These are phyloP conservation scores for Leptatherina wallacei DNA, from an alignment of 2,797 vertebrate species.

Conservation along the genomic window DNA sequence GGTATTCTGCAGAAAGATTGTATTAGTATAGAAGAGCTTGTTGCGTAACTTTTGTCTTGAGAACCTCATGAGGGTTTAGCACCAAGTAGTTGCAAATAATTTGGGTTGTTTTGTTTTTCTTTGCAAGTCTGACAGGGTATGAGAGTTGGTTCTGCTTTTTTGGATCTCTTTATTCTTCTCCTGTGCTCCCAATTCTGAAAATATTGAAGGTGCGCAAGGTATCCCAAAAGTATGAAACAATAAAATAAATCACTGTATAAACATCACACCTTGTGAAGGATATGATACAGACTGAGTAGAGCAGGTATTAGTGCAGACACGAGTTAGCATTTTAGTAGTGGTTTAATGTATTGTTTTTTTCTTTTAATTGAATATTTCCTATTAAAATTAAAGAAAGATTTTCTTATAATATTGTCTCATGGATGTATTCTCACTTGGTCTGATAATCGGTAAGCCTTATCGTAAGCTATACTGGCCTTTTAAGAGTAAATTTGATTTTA, in stretches of 20 bases:
- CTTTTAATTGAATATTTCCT: too few relatives aligned
- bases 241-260: too few relatives aligned
- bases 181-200: not conserved
- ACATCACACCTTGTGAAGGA: not conserved
- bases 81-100: not conserved
- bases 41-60: not conserved
- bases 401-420: not conserved
- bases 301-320: not conserved
- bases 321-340: not conserved
- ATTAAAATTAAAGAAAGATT: not conserved
- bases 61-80: not conserved
- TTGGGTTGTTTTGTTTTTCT: not conserved
- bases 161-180: not conserved
- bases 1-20: conserved; percentile 73
- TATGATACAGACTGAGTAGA: not conserved
- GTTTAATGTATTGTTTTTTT: not conserved
- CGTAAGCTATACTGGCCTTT: conserved; percentile 21
- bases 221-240: not conserved
- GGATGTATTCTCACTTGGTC: conserved; percentile 9
- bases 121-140: not conserved
- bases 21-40: not conserved
- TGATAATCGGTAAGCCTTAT: not conserved
- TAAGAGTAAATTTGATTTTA: conserved; percentile 10
- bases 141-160: not conserved
- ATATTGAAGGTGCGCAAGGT: not conserved